These are phyloP conservation scores for Pseudocheirus occidentalis DNA, from an alignment of 2,797 vertebrate genomes.

Conservation along the genomic window DNA sequence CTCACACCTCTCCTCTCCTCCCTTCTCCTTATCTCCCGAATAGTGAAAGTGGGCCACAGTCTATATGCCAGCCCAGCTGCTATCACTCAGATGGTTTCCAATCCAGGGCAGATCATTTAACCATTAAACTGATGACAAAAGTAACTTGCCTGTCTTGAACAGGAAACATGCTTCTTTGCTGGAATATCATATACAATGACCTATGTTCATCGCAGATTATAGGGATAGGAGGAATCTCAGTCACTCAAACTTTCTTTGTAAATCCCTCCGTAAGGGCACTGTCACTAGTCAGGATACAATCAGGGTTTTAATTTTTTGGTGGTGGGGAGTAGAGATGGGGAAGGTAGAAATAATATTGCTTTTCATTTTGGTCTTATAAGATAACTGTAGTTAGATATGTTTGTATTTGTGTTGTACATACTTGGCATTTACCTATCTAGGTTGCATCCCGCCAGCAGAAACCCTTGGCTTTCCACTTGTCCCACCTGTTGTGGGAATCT, in stretches of 20 bases:
- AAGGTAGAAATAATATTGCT: neutral
- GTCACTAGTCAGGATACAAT: neutral
- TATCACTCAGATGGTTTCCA: slow-evolving; percentile 84
- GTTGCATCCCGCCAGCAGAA: neutral
- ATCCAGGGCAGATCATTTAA: slow-evolving; percentile 88
- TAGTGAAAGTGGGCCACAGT: slow-evolving; percentile 82
- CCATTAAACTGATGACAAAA: slow-evolving; percentile 94
- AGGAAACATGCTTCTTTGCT: neutral
- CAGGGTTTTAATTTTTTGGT: neutral
- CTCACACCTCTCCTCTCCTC: neutral
- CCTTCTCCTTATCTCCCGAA: neutral
- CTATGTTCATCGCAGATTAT: neutral
- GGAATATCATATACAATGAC: neutral
- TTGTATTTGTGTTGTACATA: neutral
- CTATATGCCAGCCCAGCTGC: slow-evolving; percentile 86
- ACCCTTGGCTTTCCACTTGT: no score
- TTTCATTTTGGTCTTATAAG: neutral
- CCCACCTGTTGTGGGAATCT: no score
- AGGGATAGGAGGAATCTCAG: neutral
- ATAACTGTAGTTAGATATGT: neutral
- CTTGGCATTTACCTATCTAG: neutral
- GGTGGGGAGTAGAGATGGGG: neutral
- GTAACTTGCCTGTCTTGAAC: slow-evolving; percentile 81
- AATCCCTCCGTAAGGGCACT: neutral
- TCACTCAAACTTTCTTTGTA: neutral